Conservation (phyloP, 1,140 invertebrate species). For the Caenorhabditis latens region DNA sequence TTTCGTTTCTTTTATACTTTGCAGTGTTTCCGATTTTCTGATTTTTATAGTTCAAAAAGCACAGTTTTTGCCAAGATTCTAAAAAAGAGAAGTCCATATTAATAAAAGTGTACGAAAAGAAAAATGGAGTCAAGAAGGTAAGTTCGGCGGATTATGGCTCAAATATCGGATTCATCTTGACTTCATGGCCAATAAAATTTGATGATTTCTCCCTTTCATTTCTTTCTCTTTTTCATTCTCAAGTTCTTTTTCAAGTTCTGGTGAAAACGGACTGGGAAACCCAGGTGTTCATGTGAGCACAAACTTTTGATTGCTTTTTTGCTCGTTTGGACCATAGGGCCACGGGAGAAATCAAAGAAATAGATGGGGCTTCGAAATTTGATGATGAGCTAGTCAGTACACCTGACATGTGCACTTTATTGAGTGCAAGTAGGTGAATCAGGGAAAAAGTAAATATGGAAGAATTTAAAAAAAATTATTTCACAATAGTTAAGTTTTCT, state of each 20-base stretch:
- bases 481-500: neutral
- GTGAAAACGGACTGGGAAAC: conserved; percentile 25
- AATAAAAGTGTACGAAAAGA: too few relatives aligned
- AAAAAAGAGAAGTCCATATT: too few relatives aligned
- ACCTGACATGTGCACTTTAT: conserved; percentile 31
- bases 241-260: neutral
- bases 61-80: too few relatives aligned
- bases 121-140: neutral
- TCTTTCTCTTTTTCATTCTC: neutral
- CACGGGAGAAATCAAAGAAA: neutral
- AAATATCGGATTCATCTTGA: conserved; percentile 44
- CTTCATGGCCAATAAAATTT: conserved; percentile 53
- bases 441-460: neutral
- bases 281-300: conserved; percentile 44
- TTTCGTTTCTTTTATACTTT: conserved; percentile 8
- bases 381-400: neutral
- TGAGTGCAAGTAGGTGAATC: neutral
- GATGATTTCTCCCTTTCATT: conserved; percentile 9
- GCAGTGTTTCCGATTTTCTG: too few relatives aligned
- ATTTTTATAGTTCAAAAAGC: too few relatives aligned
- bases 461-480: neutral
- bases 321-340: neutral
- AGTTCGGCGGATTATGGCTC: conserved; percentile 1
- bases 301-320: conserved; percentile 31
- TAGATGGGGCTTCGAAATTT: neutral